phyloP scores from a whole-genome alignment of 2,888 invertebrate species.

The Plebejus anna region DNA sequence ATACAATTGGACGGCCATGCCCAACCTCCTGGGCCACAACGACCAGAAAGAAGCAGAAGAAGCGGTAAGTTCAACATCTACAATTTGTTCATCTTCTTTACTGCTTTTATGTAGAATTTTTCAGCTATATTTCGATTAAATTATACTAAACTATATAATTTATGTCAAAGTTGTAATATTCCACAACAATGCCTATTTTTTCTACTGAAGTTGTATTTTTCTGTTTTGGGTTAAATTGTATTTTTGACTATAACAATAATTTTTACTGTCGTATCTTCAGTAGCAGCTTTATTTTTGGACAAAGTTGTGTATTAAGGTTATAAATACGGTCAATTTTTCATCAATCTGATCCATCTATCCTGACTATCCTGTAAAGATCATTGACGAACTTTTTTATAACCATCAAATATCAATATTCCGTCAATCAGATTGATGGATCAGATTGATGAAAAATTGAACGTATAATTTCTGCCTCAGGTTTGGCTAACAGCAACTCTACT shows the following conservation, averaged over 20 bases:
- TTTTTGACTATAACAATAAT: neutral
- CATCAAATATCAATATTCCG: no score
- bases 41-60: conserved; percentile 90
- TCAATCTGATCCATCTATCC: no score
- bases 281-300: neutral
- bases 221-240: neutral
- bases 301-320: neutral
- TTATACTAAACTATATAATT: no score
- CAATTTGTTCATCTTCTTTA: neutral
- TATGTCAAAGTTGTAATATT: no score
- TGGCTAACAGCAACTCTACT: no score
- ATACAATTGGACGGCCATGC: conserved; percentile 93
- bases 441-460: no score
- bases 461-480: no score
- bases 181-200: neutral
- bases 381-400: no score
- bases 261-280: neutral
- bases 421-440: no score
- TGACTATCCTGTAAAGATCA: no score
- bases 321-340: no score
- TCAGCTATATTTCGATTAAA: neutral
- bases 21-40: conserved; percentile 90
- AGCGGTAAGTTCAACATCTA: conserved; percentile 77
- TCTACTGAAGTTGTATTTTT: neutral
- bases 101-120: neutral